A percentile compares a stretch with the other conserved stretches of the same genome.
These are phyloP conservation scores for Taphrorychus bicolor DNA, from an alignment of 2,888 invertebrate genomes.

Conservation along the genomic window DNA sequence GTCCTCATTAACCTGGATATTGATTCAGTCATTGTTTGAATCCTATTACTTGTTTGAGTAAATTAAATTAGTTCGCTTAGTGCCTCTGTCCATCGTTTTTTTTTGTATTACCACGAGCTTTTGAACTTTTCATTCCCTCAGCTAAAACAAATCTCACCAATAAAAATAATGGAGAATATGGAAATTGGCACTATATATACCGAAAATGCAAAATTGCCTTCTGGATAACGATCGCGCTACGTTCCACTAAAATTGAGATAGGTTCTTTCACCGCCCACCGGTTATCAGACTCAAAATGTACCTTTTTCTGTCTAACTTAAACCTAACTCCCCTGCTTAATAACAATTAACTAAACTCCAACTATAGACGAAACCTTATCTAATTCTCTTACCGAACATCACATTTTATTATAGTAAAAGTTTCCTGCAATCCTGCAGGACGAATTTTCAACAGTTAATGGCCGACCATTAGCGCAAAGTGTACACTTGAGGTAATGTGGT, in stretches of 20 bases:
- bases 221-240: too few species aligned
- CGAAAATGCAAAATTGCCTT: neutral
- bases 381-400: neutral
- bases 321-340: neutral
- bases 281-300: neutral
- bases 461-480: conserved; percentile 20
- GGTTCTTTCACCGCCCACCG: too few species aligned
- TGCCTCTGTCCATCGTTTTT: too few species aligned
- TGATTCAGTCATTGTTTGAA: too few species aligned
- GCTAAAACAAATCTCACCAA: neutral
- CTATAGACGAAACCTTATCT: neutral
- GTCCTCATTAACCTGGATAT: neutral
- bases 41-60: too few species aligned
- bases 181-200: neutral
- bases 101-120: too few species aligned
- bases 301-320: neutral
- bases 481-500: conserved; percentile 22
- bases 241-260: too few species aligned
- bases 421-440: conserved; percentile 14
- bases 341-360: neutral
- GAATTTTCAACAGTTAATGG: conserved; percentile 24
- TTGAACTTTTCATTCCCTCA: neutral
- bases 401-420: conserved; percentile 9
- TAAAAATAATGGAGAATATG: neutral
- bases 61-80: too few species aligned